phyloP scores from a whole-genome alignment of 2,888 invertebrate genomes.

The Synergus gifuensis region DNA sequence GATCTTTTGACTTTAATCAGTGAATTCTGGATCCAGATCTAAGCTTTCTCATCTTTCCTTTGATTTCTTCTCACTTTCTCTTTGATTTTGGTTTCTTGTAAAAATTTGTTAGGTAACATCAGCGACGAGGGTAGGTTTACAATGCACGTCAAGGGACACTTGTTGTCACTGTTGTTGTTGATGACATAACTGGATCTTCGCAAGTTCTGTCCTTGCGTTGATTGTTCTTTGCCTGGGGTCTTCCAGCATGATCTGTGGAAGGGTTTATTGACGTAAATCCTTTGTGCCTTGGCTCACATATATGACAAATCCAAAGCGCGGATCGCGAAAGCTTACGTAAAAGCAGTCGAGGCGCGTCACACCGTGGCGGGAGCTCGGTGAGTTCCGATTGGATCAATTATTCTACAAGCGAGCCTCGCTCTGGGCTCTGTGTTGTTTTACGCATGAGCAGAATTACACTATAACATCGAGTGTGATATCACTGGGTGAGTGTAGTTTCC shows the following conservation, averaged over 20 bases:
- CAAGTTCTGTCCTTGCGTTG: slow-evolving; percentile 23
- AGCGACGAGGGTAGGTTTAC: slow-evolving; percentile 42
- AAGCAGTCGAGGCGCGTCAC: slow-evolving; percentile 60
- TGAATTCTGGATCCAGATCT: not conserved
- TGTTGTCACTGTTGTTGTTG: slow-evolving; percentile 59
- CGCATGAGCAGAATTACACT: slow-evolving; percentile 61
- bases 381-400: slow-evolving; percentile 69
- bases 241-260: slow-evolving; percentile 39
- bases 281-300: slow-evolving; percentile 16
- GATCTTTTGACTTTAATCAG: not conserved
- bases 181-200: slow-evolving; percentile 42
- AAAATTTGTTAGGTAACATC: not conserved
- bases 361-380: slow-evolving; percentile 62
- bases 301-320: slow-evolving; percentile 43
- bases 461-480: not conserved
- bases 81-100: not conserved
- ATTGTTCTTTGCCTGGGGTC: not conserved
- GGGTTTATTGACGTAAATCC: slow-evolving; percentile 19
- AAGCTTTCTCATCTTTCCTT: not conserved
- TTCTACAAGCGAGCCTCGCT: slow-evolving; percentile 64
- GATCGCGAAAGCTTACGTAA: slow-evolving; percentile 58
- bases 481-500: not conserved
- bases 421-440: slow-evolving; percentile 57
- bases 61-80: not conserved
- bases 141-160: slow-evolving; percentile 60